Evolutionary conservation across 2,888 invertebrate species (phyloP).

Genomic region (Mantis religiosa): DNA sequence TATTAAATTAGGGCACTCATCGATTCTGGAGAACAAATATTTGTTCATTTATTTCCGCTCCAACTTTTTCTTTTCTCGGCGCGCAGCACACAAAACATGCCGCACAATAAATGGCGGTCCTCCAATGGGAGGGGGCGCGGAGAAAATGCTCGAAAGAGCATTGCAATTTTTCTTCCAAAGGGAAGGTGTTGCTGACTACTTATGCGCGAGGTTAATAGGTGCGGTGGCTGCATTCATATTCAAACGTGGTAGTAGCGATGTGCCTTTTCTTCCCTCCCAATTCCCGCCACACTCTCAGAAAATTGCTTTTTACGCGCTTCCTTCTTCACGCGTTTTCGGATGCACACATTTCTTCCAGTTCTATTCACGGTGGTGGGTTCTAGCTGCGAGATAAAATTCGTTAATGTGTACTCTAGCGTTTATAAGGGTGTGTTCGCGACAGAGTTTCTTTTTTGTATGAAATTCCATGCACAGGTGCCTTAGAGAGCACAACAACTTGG

Average conservation of each 20-base stretch:
- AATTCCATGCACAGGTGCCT: background rate
- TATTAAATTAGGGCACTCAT: background rate
- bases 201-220: background rate
- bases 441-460: background rate
- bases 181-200: background rate
- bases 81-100: background rate
- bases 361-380: background rate
- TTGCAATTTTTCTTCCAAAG: background rate
- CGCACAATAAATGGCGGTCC: background rate
- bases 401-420: background rate
- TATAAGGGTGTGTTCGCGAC: background rate
- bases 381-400: background rate
- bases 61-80: background rate
- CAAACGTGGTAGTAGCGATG: background rate
- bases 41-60: background rate
- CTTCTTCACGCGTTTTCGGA: background rate
- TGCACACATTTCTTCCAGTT: background rate
- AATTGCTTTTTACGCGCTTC: background rate
- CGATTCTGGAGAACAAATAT: background rate
- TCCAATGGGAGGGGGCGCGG: too few species aligned
- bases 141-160: background rate
- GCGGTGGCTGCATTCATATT: background rate
- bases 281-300: background rate
- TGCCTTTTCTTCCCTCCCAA: background rate
- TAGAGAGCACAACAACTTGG: background rate